Conservation (phyloP, 2,888 invertebrate genomes). For the Melinopterus prodromus region DNA sequence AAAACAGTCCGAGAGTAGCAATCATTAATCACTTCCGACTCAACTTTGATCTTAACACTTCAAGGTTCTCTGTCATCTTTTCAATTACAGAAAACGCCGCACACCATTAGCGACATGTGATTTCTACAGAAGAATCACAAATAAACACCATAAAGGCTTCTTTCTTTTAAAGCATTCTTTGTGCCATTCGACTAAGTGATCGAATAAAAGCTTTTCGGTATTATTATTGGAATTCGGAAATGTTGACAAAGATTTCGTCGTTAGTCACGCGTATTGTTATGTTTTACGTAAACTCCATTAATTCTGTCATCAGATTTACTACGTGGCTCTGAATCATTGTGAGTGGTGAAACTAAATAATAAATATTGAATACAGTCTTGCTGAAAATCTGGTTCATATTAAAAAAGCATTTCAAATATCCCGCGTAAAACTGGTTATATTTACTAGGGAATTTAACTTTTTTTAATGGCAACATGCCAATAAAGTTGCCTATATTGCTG, state of each 20-base stretch:
- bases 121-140: neutral
- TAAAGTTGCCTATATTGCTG: no score
- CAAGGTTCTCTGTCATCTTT: neutral
- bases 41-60: slow-evolving; percentile 4
- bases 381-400: no score
- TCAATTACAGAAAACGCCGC: neutral
- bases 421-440: no score
- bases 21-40: neutral
- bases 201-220: neutral
- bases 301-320: neutral
- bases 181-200: neutral
- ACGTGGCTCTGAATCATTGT: neutral
- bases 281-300: no score
- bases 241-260: neutral
- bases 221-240: neutral
- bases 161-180: neutral
- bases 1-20: neutral
- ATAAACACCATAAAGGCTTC: neutral
- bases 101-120: neutral
- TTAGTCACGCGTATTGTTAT: neutral
- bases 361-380: no score
- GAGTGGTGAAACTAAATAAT: neutral
- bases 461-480: no score
- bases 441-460: no score
- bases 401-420: no score